Base-by-base conservation (phyloP, 2,888 invertebrate species). In the Aquatica leii region DNA sequence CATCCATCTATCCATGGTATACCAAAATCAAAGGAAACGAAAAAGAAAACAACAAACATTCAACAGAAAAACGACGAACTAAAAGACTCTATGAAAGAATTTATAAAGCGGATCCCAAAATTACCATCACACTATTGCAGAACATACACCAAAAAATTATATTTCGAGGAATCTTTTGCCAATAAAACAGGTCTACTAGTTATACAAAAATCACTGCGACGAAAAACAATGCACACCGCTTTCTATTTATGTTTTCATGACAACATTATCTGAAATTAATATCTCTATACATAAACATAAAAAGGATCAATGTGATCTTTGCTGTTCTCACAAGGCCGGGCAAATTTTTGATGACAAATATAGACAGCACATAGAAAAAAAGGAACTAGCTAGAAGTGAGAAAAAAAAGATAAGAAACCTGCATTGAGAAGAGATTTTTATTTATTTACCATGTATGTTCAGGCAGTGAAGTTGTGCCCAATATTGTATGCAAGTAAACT, bases 401-500 rank as follows among this genome's bases (percentile, higher is more conserved):
- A 71, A 65, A 50, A 18, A 17, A 53, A 56, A 41, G 71, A 71
- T 49, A 69, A 70, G 67, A 55, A 62, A 9, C 43, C 57, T 54
- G 71, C 68, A 21, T 9, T 55, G 59, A 34, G 41, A 34, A 62
- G 50, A 20, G 49, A 66, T 24, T 41, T 56, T n/a, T 65, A 68
- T 24, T 41, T 57, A 49, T 64, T 70, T 40, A 70, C 69, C 9
- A 56, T 58, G 48, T 68, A 71, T 52, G 48, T 69, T 9, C 73
- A 74, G 48, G 71, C 72, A 34, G 72, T 75, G 4, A 73, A 73
- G 51, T 35, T 75, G 9, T 74, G 71, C 20, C 73, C 74, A n/a
- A n/a, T n/a, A n/a, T n/a, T n/a, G n/a, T n/a, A n/a, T n/a, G n/a
- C n/a, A n/a, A n/a, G n/a, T n/a, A n/a, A n/a, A 51, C 34, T 51